phyloP scores from a whole-genome alignment of 2,888 invertebrate species.

The Sphinx pinastri region DNA sequence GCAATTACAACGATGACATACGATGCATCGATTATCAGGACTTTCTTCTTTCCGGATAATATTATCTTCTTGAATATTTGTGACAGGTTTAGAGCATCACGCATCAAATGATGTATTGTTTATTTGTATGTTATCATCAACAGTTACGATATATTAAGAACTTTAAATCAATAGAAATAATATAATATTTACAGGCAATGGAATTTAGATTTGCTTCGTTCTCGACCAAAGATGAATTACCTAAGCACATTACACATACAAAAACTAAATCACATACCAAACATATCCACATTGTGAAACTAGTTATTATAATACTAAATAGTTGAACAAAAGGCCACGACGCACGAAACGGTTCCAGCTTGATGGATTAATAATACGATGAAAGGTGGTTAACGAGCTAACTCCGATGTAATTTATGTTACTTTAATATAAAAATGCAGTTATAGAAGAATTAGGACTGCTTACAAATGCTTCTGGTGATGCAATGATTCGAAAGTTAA shows the following conservation, averaged over 20 bases:
- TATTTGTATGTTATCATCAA: too few relatives aligned
- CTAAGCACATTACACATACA: neutral
- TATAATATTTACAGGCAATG: too few relatives aligned
- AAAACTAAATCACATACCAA: conserved; percentile 12
- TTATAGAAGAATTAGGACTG: conserved; percentile 17
- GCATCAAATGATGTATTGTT: too few relatives aligned
- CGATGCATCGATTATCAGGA: too few relatives aligned
- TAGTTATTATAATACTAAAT: conserved; percentile 23
- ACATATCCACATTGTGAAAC: conserved; percentile 13
- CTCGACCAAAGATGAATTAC: neutral
- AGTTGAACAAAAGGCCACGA: conserved; percentile 23
- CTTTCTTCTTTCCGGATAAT: too few relatives aligned
- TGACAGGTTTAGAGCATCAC: too few relatives aligned
- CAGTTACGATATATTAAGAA: too few relatives aligned
- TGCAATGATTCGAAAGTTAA: conserved; percentile 17
- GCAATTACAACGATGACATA: too few relatives aligned
- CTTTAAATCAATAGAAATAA: too few relatives aligned
- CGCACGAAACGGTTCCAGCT: conserved; percentile 17
- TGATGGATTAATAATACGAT: conserved; percentile 25
- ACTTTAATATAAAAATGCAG: conserved; percentile 28
- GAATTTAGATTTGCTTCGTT: too few relatives aligned
- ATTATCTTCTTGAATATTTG: too few relatives aligned
- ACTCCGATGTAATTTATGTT: conserved; percentile 32
- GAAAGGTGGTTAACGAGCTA: conserved; percentile 35
- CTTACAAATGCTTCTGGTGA: conserved; percentile 15